Base-by-base conservation (phyloP, 2,888 invertebrate species). In the Theretra japonica region DNA sequence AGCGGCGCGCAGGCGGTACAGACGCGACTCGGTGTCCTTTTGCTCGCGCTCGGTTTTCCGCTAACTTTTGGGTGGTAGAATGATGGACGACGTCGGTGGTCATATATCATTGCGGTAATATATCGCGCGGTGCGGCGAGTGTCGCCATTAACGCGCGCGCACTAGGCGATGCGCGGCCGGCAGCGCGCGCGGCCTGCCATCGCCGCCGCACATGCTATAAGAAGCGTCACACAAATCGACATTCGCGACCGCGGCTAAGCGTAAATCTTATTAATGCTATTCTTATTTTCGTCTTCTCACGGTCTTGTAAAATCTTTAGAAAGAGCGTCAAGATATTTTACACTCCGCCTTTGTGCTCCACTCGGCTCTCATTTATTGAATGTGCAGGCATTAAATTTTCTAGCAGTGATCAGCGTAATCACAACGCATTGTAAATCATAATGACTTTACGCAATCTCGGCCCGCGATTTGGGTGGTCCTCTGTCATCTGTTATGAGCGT, bases 1-100 rank as follows among this genome's bases (percentile, higher is more conserved):
- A 93, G 86, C 88, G 83, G 82, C 81, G 88, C 87, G 86, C 88
- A 85, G 84, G 85, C 83, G 81, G 88, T 86, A 86, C 88, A 85
- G 84, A 84, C 83, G 81, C 84, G 81, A 79, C 79, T 83, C 80
- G 78, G 75, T 78, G 85, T 92, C 87, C 82, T 92, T 94, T 93
- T 93, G 88, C 87, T 89, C 86, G 81, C 79, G 76, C 77, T 83
- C 83, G 87, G 84, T 93, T 90, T 93, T 91, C 93, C 88, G 87
- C 92, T 93, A 92, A 94, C 92, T 93, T 94, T 94, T 91, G 94
- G 94, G 94, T 93, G 93, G 94, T 94, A 91, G 93, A 84, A 92
- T 93, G 93, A 94, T 93, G 92, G 83, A 94, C 91, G 94, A 92
- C 86, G 88, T 86, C 89, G 87, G 86, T 89, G 92, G 88, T 84